These are phyloP conservation scores for Acanthurus tractus DNA, from an alignment of 2,797 vertebrate species.

Conservation along the genomic window DNA sequence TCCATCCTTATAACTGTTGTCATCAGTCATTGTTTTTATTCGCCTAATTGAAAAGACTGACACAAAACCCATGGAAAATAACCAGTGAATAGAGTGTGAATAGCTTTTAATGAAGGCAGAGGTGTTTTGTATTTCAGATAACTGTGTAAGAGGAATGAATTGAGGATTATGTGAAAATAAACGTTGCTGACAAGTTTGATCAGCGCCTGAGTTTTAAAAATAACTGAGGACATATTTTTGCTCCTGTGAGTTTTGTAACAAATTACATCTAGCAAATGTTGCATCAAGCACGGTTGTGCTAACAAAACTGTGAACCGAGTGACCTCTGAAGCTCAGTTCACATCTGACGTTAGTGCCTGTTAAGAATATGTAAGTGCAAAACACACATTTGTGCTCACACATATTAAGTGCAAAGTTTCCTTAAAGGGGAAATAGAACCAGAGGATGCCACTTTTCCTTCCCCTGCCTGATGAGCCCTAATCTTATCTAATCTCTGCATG, in stretches of 20 bases:
- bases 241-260: constrained; percentile 3
- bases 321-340: neutral
- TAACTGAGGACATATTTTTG: constrained; percentile 14
- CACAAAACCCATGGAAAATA: constrained; percentile 47
- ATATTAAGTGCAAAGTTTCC: neutral
- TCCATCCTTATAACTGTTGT: constrained; percentile 51
- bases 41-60: constrained; percentile 68
- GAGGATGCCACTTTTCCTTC: constrained; percentile 21
- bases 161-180: constrained; percentile 33
- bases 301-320: constrained; percentile 15
- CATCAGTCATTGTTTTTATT: constrained; percentile 67
- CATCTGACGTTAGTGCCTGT: neutral
- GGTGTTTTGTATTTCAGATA: constrained; percentile 57
- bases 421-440: constrained; percentile 16
- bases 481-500: constrained; percentile 83
- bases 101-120: constrained; percentile 59
- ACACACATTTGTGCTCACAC: constrained; percentile 14
- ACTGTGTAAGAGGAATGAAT: constrained; percentile 40
- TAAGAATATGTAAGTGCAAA: neutral
- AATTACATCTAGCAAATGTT: neutral
- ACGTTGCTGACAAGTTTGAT: constrained; percentile 40
- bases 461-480: constrained; percentile 67
- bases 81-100: constrained; percentile 44
- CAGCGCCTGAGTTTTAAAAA: constrained; percentile 23
- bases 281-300: neutral